Evolutionary conservation across 2,888 invertebrate genomes (phyloP).

Genomic region (Cheilosia vulpina): DNA sequence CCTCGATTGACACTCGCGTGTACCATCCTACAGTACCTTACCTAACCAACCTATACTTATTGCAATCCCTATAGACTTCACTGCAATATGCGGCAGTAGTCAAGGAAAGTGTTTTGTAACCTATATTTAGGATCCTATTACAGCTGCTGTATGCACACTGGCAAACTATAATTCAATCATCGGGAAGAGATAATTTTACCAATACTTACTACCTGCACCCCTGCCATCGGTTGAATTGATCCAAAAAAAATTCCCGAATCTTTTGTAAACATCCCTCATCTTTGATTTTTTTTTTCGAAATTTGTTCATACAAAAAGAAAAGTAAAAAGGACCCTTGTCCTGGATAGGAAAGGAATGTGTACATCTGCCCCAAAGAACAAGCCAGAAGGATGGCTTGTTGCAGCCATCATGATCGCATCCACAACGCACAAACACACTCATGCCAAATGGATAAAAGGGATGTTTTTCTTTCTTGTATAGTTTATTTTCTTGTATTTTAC

Average conservation of each 20-base stretch:
- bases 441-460: conserved; percentile 21
- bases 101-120: conserved; percentile 42
- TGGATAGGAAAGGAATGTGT: conserved; percentile 51
- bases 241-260: conserved; percentile 45
- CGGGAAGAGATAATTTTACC: conserved; percentile 45
- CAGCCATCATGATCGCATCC: conserved; percentile 29
- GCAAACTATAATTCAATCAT: conserved; percentile 55
- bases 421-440: conserved; percentile 1
- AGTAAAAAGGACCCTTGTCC: conserved; percentile 46
- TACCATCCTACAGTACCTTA: conserved; percentile 10
- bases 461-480: conserved; percentile 36
- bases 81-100: conserved; percentile 13
- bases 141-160: conserved; percentile 60
- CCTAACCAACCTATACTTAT: neutral
- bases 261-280: conserved; percentile 62
- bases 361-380: conserved; percentile 68
- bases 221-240: neutral
- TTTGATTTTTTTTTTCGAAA: conserved; percentile 27
- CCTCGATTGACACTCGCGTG: conserved; percentile 56
- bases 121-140: conserved; percentile 70
- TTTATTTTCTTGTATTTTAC: conserved; percentile 47
- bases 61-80: neutral
- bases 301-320: conserved; percentile 9
- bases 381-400: conserved; percentile 36
- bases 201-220: neutral